These are phyloP conservation scores for Xiphorhynchus erythropygius DNA, from an alignment of 2,797 vertebrate genomes.

Conservation along the genomic window DNA sequence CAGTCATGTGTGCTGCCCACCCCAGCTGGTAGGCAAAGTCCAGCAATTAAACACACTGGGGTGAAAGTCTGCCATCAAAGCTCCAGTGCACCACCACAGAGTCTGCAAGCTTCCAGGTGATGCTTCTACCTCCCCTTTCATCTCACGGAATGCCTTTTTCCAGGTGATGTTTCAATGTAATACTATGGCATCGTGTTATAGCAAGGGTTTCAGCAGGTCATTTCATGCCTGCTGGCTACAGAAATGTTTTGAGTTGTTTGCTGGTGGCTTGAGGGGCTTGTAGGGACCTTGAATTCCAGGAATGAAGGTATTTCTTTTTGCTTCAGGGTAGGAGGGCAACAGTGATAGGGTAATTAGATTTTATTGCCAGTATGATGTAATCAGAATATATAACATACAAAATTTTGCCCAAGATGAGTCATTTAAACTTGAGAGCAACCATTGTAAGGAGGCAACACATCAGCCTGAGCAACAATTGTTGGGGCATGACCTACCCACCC, in stretches of 20 bases:
- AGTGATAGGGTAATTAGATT: not conserved
- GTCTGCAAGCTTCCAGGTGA: not conserved
- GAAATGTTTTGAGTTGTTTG: not conserved
- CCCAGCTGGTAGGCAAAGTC: constrained; percentile 3
- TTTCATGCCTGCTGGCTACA: not conserved
- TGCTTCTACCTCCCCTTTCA: not conserved
- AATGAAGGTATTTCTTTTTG: not conserved
- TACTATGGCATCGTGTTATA: not conserved
- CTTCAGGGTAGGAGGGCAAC: not conserved
- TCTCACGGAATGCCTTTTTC: not conserved
- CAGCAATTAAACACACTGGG: not conserved
- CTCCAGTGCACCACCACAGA: not conserved
- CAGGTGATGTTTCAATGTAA: not conserved
- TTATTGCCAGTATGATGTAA: not conserved
- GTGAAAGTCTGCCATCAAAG: constrained; percentile 13
- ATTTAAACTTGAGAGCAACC: not conserved
- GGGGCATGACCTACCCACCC: not conserved
- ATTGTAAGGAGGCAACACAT: not conserved
- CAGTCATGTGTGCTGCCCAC: not conserved
- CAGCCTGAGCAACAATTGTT: not conserved
- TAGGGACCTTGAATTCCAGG: not conserved
- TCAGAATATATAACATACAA: not conserved
- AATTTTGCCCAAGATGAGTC: not conserved
- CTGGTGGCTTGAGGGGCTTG: not conserved
- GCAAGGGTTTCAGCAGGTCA: not conserved